Base-by-base conservation (phyloP, 1,140 invertebrate species). In the Lysiphlebus fabarum region DNA sequence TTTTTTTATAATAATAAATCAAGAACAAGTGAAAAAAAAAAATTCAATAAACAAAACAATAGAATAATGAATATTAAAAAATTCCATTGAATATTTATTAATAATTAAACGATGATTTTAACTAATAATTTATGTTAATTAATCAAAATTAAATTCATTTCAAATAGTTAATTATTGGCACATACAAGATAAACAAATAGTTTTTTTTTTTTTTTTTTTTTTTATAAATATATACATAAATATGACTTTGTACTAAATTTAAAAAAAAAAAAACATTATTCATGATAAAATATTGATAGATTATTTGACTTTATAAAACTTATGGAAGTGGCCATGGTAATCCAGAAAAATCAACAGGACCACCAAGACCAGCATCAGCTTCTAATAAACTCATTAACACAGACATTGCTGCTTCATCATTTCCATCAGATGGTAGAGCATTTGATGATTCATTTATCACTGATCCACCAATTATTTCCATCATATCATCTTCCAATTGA, bases 321-420 rank as follows among this genome's bases (percentile, higher is more conserved):
- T 73, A 92, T 47, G 89, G 89, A 44, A 95, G 77, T 0, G 91
- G 91, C 91, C 91, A 95, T 1, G 92, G 92, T 14, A 94, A 76
- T 26, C 90, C 90, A 5, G 89, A 90, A 76, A 93, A 93, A 76
- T 95, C 92, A 9, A 93, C 89, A 1, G 90, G 86, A n/a, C 87
- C 87, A 8, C 87, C 87, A 14, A 89, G 78, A 2, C 87, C 87
- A 9, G 86, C 87, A 37, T 82, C 77, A n/a, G 76, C 91, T 78
- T 95, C 92, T 38, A 95, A 78, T 11, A 95, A 81, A 76, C 90
- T 93, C 92, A 96, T 94, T 60, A 96, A 92, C 36, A 95, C 90
- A 6, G 92, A 91, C 90, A 95, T 93, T 2, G 91, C 90, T 14
- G 92, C 92, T 68, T 95, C 91, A 66, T 93, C 91, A 68, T 92